phyloP scores from a whole-genome alignment of 2,113 vertebrate species.

The Micronisus gabar region DNA sequence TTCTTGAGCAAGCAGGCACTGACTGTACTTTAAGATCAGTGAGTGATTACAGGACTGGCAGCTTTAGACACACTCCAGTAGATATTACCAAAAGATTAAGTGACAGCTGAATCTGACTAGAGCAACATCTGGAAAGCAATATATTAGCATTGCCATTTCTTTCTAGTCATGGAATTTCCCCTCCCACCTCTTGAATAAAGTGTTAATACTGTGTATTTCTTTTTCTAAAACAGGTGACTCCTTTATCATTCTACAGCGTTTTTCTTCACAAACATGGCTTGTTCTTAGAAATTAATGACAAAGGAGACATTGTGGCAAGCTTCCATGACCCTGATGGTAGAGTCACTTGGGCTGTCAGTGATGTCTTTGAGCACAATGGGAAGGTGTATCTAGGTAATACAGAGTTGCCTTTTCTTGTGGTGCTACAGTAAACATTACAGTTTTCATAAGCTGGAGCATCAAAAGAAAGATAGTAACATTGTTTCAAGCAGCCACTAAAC shows the following conservation, averaged over 20 bases:
- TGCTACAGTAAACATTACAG: neutral
- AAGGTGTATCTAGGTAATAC: slow-evolving; percentile 66
- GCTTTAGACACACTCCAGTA: neutral
- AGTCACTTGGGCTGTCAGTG: slow-evolving; percentile 64
- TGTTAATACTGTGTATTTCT: neutral
- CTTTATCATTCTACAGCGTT: slow-evolving; percentile 53
- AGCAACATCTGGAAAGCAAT: neutral
- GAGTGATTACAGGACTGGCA: neutral
- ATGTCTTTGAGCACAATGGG: slow-evolving; percentile 66
- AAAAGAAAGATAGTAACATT: neutral
- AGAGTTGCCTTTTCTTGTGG: slow-evolving; percentile 66
- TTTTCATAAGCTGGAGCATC: neutral
- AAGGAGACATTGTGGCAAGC: slow-evolving; percentile 32
- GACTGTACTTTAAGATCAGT: neutral
- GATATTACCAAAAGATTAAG: neutral
- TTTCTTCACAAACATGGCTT: slow-evolving; percentile 65
- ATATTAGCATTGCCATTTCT: neutral
- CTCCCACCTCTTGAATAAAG: neutral
- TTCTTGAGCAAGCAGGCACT: neutral
- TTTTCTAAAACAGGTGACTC: slow-evolving; percentile 40
- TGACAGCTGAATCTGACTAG: neutral
- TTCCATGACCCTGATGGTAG: slow-evolving; percentile 48
- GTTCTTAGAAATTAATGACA: slow-evolving; percentile 59
- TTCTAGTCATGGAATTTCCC: neutral
- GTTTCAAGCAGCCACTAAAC: neutral